These are phyloP conservation scores for Hyperoodon ampullatus DNA, from an alignment of 2,113 vertebrate species.

Conservation along the genomic window DNA sequence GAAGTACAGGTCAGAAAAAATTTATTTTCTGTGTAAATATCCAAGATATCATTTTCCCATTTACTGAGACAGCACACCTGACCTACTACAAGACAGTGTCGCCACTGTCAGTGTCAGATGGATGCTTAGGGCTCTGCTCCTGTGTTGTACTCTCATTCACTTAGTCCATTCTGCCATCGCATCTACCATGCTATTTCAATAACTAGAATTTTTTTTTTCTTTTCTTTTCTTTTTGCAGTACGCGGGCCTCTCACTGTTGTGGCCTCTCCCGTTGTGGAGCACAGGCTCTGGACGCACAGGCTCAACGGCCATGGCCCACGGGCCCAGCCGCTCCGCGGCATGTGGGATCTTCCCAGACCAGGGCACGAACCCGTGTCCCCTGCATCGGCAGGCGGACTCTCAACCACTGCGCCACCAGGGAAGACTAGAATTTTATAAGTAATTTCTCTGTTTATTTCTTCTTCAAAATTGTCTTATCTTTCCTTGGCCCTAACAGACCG, in stretches of 20 bases:
- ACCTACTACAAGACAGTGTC: accelerated
- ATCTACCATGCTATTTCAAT: not conserved
- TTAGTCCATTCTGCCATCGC: not conserved
- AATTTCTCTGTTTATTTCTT: not conserved
- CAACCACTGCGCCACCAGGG: too few species aligned
- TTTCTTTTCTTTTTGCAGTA: too few species aligned
- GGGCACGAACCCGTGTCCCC: too few species aligned
- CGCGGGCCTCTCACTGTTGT: too few species aligned
- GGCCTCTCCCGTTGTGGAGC: too few species aligned
- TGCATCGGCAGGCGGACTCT: too few species aligned
- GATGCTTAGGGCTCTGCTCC: not conserved
- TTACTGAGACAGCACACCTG: not conserved
- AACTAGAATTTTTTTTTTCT: not conserved
- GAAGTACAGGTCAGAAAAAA: not conserved
- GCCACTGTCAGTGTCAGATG: not conserved
- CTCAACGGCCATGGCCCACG: too few species aligned
- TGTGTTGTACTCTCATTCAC: not conserved
- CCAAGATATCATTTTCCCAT: not conserved
- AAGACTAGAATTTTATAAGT: not conserved
- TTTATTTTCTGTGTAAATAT: not conserved
- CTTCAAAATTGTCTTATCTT: not conserved
- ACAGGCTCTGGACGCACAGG: too few species aligned
- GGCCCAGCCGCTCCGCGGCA: too few species aligned
- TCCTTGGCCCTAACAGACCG: not conserved
- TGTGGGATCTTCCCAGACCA: too few species aligned